These are phyloP conservation scores for Leptobrachium leishanense DNA, from an alignment of 2,113 vertebrate genomes.

Conservation along the genomic window DNA sequence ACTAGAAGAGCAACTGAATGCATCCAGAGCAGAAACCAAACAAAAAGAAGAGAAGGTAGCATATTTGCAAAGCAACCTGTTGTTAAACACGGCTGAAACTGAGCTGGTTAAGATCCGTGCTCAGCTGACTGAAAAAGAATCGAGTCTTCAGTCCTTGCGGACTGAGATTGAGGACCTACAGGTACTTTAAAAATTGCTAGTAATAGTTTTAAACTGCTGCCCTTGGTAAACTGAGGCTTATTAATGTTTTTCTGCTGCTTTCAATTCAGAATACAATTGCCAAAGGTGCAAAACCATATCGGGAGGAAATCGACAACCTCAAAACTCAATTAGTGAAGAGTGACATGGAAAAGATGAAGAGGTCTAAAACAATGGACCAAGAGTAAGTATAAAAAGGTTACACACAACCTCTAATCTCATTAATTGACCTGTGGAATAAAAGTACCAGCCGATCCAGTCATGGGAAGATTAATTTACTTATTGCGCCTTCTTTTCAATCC, in stretches of 20 bases:
- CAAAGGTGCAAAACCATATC: slow-evolving; percentile 65
- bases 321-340: slow-evolving; percentile 71
- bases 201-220: neutral
- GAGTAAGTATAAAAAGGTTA: slow-evolving; percentile 68
- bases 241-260: slow-evolving; percentile 5
- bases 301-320: slow-evolving; percentile 74
- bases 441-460: too few relatives aligned
- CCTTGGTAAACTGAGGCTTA: neutral
- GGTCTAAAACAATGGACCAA: slow-evolving; percentile 65
- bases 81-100: slow-evolving; percentile 50
- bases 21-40: slow-evolving; percentile 53
- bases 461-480: too few relatives aligned
- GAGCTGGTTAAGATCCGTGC: slow-evolving; percentile 62
- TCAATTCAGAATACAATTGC: slow-evolving; percentile 62
- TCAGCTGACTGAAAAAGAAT: slow-evolving; percentile 66
- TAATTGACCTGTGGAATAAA: too few relatives aligned
- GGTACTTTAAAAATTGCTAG: slow-evolving; percentile 53
- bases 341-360: slow-evolving; percentile 75
- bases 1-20: slow-evolving; percentile 60
- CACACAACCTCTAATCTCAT: too few relatives aligned
- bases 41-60: slow-evolving; percentile 66
- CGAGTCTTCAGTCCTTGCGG: slow-evolving; percentile 58
- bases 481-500: too few relatives aligned
- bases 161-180: slow-evolving; percentile 58
- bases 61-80: slow-evolving; percentile 60